phyloP scores from a whole-genome alignment of 2,888 invertebrate genomes.

The Bombyx huttoni region DNA sequence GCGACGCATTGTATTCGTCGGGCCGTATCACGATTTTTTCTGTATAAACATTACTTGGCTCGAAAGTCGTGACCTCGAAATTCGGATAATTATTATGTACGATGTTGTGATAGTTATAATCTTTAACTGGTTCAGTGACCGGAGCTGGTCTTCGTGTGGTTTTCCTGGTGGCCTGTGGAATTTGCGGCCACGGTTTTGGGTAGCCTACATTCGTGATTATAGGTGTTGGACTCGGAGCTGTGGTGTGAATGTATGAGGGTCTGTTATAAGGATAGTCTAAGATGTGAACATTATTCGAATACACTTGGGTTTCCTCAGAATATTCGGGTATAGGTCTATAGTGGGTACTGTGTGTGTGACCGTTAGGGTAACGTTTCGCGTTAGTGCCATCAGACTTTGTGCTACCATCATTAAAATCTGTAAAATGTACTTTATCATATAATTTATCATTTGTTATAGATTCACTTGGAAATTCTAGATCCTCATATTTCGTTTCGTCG shows the following conservation, averaged over 20 bases:
- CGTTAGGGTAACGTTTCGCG: constrained; percentile 10
- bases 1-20: constrained; percentile 53
- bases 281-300: constrained; percentile 42
- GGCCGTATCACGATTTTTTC: constrained; percentile 62
- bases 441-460: constrained; percentile 19
- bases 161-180: constrained; percentile 17
- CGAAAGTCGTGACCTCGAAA: constrained; percentile 57
- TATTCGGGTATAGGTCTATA: constrained; percentile 31
- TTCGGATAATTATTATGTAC: constrained; percentile 34
- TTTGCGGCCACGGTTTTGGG: constrained; percentile 40
- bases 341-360: constrained; percentile 20
- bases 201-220: constrained; percentile 60
- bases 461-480: constrained; percentile 55
- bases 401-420: constrained; percentile 14
- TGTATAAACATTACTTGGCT: constrained; percentile 46
- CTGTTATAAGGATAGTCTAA: constrained; percentile 32
- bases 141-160: constrained; percentile 38
- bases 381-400: constrained; percentile 20
- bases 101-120: constrained; percentile 40
- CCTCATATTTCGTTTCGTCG: constrained; percentile 55
- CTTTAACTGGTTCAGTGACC: constrained; percentile 33
- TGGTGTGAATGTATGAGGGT: constrained; percentile 40
- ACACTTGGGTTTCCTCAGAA: constrained; percentile 34
- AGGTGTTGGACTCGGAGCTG: constrained; percentile 42
- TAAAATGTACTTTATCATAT: constrained; percentile 13